Evolutionary conservation across 2,797 vertebrate genomes (phyloP), one percentile per base, ranked within the genome.

Genomic region (Platyrinchus mystaceus): DNA sequence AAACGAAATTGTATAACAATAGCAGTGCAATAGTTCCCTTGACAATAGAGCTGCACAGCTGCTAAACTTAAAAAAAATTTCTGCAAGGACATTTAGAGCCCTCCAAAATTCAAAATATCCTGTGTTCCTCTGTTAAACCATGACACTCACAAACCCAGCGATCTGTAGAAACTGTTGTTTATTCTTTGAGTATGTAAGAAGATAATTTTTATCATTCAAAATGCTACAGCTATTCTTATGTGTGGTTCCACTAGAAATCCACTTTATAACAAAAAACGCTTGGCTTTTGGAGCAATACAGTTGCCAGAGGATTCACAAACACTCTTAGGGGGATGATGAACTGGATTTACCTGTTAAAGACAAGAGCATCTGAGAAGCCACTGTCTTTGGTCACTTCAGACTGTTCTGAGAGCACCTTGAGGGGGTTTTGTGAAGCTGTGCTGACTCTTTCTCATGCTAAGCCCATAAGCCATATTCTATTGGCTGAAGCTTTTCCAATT

Each of bases 401-500:
- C 4, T 84, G 34, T 86, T 16, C 53, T 41, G 84, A 88, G 86
- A 82, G 50, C 2, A 0, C 27, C 6, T 8, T 46, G 46, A 77
- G 41, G n/a, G 36, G 66, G 30, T 16, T 83, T 46, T 84, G 26
- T 46, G 69, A 94, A 95, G 64, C 84, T 81, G 23, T 43, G 32
- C 76, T 5, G 7, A n/a, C 28, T 75, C 69, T 84, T 88, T 92
- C 64, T 67, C 63, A 18, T 1, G 3, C 8, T 27, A 81, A 88
- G 62, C 41, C 66, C n/a, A 52, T 77, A 79, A 94, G 23, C 56
- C 44, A 28, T 41, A 24, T 69, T 84, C 46, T 68, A 14, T 46
- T 55, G 56, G n/a, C 32, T 70, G 63, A 80, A 93, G 76, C 27
- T 88, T 94, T 94, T 69, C 50, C 70, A 69, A 64, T 90, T 93